Base-by-base conservation (phyloP, 37 sponge, comb jelly and placozoan species). In the Eunapius fragilis region DNA sequence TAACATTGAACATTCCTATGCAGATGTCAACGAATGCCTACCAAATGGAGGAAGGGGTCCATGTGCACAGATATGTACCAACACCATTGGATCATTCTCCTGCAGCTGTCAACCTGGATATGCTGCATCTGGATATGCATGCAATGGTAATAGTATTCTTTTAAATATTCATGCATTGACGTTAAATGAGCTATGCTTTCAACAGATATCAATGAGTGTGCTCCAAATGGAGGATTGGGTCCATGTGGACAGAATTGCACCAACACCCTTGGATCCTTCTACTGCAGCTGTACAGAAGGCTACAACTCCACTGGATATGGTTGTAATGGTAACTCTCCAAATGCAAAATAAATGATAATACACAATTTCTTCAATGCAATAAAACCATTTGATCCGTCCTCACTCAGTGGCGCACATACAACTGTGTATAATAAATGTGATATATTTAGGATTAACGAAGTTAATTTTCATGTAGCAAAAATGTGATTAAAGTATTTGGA, bases 191-290 rank as follows among this genome's bases (percentile, higher is more conserved):
- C n/a, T n/a, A n/a, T n/a, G n/a, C n/a, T n/a, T n/a, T n/a, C 80
- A 78, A 37, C 80, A 71, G 38, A 71, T 69, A 22, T 41, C 41
- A 41, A 41, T 41, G 41, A 41, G 6, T 41, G 41, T 41, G 6
- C 6, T 9, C 41, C 41, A 41, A 41, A 41, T 41, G 41, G 41
- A 41, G 41, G 6, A 41, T 6, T 41, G 41, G 41, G 41, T 41
- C 41, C 41, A 41, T 87, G 87, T 69, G 80, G 11, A 2, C 73
- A 83, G 25, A 49, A n/a, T 0, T 87, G 87, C 30, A 25, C 10
- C 25, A 87, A 81, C 74, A 87, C 81, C 71, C 58, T 45, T 32
- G 87, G 87, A 68, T 71, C 73, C 3, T 87, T 67, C 38, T 25
- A 48, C 11, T 87, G 87, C 48, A 81, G 82, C 25, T 87, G 87